Base-by-base conservation (phyloP, 2,113 vertebrate genomes). In the Lycocorax pyrrhopterus region DNA sequence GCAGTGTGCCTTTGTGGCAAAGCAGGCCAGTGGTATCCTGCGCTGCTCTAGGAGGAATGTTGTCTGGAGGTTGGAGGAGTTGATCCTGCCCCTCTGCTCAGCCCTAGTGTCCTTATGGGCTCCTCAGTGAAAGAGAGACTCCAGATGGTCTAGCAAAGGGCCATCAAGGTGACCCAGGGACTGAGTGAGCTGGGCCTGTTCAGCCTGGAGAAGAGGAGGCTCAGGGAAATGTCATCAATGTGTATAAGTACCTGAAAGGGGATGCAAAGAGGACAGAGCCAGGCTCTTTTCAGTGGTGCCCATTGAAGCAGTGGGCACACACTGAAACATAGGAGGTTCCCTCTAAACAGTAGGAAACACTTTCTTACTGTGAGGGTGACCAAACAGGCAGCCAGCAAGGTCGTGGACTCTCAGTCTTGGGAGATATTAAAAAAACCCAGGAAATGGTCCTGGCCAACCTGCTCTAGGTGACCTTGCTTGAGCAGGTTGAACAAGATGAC, bases 21-120 rank as follows among this genome's bases (percentile, higher is more conserved):
- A 44, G 51, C 4, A 5, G 21, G 29, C 19, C 46, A n/a, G 26
- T 8, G 32, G 35, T n/a, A 72, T 14, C 13, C 32, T 30, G 37
- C 0, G 0, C 62, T 83, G 52, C 19, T 33, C 30, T 41, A 37
- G 10, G 4, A 56, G 15, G 4, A 78, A 52, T 6, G 7, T 4
- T 60, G 29, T 23, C 43, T 72, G 39, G 33, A 51, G 22, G 35
- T 3, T 46, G 68, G 1, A 8, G 66, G 71, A 85, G 12, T 19
- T 44, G 30, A 71, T 47, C 30, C 52, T 67, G 39, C 16, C 26
- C 26, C 43, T 47, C 62, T 60, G 9, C 52, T 94, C 25, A 67
- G 72, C 23, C 22, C 37, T 29, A 22, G 15, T 5, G 8, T 30
- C n/a, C 7, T 20, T 56, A 25, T 9, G 9, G 71, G 23, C 16